These are phyloP conservation scores for Bryconaethiops microstoma DNA, from an alignment of 2,797 vertebrate species.

Conservation along the genomic window DNA sequence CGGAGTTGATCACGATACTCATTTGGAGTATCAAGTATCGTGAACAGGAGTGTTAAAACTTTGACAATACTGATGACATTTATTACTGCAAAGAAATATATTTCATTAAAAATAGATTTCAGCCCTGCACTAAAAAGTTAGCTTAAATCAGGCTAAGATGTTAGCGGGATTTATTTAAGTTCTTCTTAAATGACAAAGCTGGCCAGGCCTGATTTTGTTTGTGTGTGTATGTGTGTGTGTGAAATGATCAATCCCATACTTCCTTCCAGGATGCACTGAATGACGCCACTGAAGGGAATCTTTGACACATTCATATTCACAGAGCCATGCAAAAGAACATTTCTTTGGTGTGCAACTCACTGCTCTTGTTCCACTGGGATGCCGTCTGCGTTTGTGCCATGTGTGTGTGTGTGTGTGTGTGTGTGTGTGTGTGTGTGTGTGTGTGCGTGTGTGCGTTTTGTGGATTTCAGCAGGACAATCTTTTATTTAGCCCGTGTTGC, in stretches of 20 bases:
- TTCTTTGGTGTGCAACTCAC: constrained; percentile 1
- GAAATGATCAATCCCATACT: constrained; percentile 10
- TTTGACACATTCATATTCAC: constrained; percentile 15
- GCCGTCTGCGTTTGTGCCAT: not conserved
- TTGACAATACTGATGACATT: no score
- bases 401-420: not conserved
- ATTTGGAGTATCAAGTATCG: no score
- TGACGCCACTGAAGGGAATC: constrained; percentile 22
- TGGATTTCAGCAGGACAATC: not conserved
- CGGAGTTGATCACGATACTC: no score
- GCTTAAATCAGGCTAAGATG: no score
- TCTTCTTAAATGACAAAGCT: not conserved
- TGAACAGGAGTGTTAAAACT: no score
- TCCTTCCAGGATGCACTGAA: constrained; percentile 13
- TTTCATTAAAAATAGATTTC: no score
- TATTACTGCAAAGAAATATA: no score
- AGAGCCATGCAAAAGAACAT: not conserved
- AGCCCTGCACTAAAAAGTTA: no score
- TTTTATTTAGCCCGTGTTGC: constrained; percentile 34
- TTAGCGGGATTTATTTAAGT: no score
- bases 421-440: not conserved
- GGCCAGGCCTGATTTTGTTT: no score
- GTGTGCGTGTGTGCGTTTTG: not conserved
- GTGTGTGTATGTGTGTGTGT: constrained; percentile 47
- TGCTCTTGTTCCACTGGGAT: constrained; percentile 21